Percentiles rank a stretch among this genome's conserved stretches.
These are phyloP conservation scores for Sialia sialis DNA, from an alignment of 2,113 vertebrate species.

Conservation along the genomic window DNA sequence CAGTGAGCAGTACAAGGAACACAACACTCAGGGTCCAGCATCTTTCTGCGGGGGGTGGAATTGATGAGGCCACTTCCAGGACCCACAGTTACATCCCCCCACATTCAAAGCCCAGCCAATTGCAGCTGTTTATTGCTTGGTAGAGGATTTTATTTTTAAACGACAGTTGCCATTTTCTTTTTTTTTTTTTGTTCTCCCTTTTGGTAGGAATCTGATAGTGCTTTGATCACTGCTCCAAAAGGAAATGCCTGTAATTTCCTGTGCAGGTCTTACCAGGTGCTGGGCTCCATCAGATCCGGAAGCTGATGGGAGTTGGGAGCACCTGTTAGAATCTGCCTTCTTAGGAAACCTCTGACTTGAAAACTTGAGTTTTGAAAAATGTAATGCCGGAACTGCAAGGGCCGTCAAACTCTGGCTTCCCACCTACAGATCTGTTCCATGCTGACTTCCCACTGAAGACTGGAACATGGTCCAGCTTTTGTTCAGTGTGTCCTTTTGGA, in stretches of 20 bases:
- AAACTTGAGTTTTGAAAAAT: neutral
- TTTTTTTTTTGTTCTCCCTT: neutral
- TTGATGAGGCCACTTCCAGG: neutral
- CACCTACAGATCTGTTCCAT: neutral
- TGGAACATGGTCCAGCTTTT: neutral
- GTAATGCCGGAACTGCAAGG: neutral
- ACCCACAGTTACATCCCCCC: neutral
- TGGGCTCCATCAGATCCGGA: neutral
- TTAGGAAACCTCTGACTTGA: neutral
- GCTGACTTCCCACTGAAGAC: neutral
- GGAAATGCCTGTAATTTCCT: conserved; percentile 39
- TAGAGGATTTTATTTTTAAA: conserved; percentile 37
- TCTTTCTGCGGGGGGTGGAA: neutral
- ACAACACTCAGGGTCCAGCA: neutral
- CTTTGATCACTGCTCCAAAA: conserved; percentile 24
- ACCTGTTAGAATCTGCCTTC: neutral
- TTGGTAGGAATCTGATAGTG: neutral
- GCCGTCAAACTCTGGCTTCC: neutral
- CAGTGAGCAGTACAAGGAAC: neutral
- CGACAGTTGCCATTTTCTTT: neutral
- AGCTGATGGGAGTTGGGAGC: neutral
- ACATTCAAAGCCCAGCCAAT: neutral
- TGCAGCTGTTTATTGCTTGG: neutral
- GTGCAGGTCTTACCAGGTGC: conserved; percentile 2
- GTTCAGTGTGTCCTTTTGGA: neutral